Percentiles rank a stretch among this genome's conserved stretches.
These are phyloP conservation scores for Hofmannophila pseudospretella DNA, from an alignment of 2,888 invertebrate genomes.

Conservation along the genomic window DNA sequence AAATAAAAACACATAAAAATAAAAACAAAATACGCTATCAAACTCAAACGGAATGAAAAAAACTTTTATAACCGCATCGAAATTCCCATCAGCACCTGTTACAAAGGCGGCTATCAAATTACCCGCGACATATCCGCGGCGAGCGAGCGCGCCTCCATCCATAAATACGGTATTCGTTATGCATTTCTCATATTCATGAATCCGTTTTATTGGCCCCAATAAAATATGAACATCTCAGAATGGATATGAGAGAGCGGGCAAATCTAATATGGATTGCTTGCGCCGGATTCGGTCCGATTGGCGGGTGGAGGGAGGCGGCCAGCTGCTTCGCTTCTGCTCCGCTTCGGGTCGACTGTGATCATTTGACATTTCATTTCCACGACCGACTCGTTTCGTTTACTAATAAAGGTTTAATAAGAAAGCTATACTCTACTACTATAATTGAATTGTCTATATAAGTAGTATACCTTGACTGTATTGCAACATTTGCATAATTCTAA, in stretches of 20 bases:
- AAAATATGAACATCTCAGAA: slow-evolving; percentile 79
- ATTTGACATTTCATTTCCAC: not conserved
- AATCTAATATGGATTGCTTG: slow-evolving; percentile 77
- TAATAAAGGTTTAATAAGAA: no score
- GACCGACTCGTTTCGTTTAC: no score
- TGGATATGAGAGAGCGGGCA: slow-evolving; percentile 76
- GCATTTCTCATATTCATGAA: slow-evolving; percentile 79
- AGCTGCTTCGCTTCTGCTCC: slow-evolving; percentile 35
- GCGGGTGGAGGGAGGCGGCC: slow-evolving; percentile 35
- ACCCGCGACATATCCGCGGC: slow-evolving; percentile 71
- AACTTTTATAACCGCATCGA: slow-evolving; percentile 65
- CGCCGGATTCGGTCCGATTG: slow-evolving; percentile 69
- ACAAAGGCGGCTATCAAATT: slow-evolving; percentile 76
- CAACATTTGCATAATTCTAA: no score
- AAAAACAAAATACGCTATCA: slow-evolving; percentile 53
- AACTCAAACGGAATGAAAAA: slow-evolving; percentile 53
- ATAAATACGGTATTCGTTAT: slow-evolving; percentile 78
- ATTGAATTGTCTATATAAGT: no score
- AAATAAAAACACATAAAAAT: slow-evolving; percentile 35
- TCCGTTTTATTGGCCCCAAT: slow-evolving; percentile 79
- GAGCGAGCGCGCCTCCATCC: slow-evolving; percentile 66
- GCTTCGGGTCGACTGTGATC: not conserved
- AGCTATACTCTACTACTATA: no score
- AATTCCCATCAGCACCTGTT: slow-evolving; percentile 76
- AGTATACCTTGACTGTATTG: no score